These are phyloP conservation scores for Pithecia hirsuta DNA, from an alignment of 2,797 vertebrate genomes.

Conservation along the genomic window DNA sequence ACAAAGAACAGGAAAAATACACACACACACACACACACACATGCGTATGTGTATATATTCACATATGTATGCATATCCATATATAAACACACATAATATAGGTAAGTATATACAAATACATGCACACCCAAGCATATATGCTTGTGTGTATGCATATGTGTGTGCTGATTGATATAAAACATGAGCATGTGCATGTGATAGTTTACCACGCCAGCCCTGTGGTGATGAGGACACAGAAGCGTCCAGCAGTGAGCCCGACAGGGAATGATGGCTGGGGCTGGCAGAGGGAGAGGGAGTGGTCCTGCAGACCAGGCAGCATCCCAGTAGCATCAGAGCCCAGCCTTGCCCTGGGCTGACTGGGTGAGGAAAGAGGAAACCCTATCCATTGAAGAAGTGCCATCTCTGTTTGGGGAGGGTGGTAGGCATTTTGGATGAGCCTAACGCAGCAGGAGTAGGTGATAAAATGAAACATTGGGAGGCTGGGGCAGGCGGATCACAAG, in stretches of 20 bases:
- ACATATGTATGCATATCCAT: neutral
- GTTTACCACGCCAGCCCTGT: neutral
- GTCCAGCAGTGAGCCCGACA: too few relatives aligned
- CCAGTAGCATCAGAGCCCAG: neutral
- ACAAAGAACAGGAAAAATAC: neutral
- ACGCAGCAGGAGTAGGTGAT: neutral
- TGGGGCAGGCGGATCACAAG: too few relatives aligned
- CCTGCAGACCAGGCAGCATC: too few relatives aligned
- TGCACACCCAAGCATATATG: neutral
- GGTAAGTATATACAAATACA: neutral
- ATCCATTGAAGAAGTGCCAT: rapidly evolving
- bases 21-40: rapidly evolving
- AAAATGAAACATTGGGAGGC: neutral
- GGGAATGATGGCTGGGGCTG: neutral
- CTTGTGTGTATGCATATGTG: neutral
- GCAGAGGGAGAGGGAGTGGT: rapidly evolving
- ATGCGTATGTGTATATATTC: neutral
- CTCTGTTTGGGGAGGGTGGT: neutral
- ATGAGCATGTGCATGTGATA: neutral
- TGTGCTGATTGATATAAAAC: neutral
- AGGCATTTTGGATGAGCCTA: neutral
- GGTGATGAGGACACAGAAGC: neutral
- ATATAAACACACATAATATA: neutral
- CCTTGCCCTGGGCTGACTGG: neutral
- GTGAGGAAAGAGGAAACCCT: neutral